These are phyloP conservation scores for Polia nebulosa DNA, from an alignment of 2,888 invertebrate species.

Conservation along the genomic window DNA sequence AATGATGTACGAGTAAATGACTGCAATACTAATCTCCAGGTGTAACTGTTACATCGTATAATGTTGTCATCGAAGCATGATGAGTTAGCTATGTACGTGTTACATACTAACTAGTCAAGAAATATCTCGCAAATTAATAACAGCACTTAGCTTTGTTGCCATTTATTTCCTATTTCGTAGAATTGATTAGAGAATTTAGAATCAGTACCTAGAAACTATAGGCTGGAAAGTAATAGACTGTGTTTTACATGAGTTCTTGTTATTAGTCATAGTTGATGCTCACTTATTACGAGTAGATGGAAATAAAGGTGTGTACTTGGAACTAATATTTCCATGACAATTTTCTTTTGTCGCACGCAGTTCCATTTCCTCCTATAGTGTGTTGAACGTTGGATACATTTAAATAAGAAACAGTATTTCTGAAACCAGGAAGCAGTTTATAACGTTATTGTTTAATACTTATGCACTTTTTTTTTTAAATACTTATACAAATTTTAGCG, in stretches of 20 bases:
- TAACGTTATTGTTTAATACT: slow-evolving; percentile 4
- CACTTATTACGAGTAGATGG: not conserved
- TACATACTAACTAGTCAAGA: not conserved
- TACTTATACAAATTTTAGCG: not conserved
- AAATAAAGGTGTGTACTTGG: slow-evolving; percentile 1
- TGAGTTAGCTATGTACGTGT: slow-evolving; percentile 8
- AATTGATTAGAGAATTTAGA: slow-evolving; percentile 23
- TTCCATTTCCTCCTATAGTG: too few relatives aligned
- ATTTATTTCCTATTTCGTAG: slow-evolving; percentile 15
- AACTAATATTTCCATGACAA: not conserved
- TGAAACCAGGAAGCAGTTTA: not conserved
- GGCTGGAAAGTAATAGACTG: not conserved
- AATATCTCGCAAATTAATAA: slow-evolving; percentile 26
- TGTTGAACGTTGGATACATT: not conserved
- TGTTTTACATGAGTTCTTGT: not conserved
- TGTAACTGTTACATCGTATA: slow-evolving; percentile 27
- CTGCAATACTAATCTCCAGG: slow-evolving; percentile 14
- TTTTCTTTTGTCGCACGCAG: not conserved
- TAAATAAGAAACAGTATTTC: slow-evolving; percentile 3
- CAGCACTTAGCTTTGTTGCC: not conserved
- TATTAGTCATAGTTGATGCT: not conserved
- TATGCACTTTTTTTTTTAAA: too few relatives aligned
- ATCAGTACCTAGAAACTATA: slow-evolving; percentile 10
- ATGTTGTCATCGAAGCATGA: slow-evolving; percentile 35
- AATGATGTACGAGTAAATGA: not conserved